A percentile compares a stretch with the other conserved stretches of the same genome.
phyloP scores from a whole-genome alignment of 2,113 vertebrate genomes.

The Aplodontia rufa region DNA sequence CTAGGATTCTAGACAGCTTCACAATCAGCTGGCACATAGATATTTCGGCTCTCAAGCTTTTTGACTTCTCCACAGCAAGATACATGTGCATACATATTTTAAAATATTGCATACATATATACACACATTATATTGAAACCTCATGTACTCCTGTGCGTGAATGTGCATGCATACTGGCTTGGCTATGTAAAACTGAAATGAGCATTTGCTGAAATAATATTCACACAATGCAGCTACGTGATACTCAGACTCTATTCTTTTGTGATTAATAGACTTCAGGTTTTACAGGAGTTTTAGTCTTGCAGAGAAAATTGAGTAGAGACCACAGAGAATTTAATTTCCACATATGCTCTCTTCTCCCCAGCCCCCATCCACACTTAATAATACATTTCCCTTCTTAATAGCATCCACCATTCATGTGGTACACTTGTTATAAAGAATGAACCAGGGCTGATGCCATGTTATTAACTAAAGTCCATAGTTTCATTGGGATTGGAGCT shows the following conservation, averaged over 20 bases:
- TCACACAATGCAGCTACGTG: background rate
- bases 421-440: background rate
- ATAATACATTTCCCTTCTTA: background rate
- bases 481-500: background rate
- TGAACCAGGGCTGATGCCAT: background rate
- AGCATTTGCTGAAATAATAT: background rate
- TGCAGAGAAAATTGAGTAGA: background rate
- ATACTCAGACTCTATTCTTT: background rate
- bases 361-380: background rate
- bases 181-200: background rate
- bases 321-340: background rate
- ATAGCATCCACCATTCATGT: background rate
- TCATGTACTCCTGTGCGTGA: background rate
- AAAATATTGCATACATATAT: no score
- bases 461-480: background rate
- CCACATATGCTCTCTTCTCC: background rate
- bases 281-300: background rate
- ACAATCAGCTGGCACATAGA: background rate
- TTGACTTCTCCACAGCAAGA: background rate
- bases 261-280: background rate
- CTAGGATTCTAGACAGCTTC: background rate
- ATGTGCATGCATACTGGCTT: accelerated
- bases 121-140: background rate
- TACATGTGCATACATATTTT: background rate
- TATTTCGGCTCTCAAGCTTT: background rate